A percentile compares a stretch with the other conserved stretches of the same genome.
These are phyloP conservation scores for Varecia variegata DNA, from an alignment of 2,797 vertebrate species.

Conservation along the genomic window DNA sequence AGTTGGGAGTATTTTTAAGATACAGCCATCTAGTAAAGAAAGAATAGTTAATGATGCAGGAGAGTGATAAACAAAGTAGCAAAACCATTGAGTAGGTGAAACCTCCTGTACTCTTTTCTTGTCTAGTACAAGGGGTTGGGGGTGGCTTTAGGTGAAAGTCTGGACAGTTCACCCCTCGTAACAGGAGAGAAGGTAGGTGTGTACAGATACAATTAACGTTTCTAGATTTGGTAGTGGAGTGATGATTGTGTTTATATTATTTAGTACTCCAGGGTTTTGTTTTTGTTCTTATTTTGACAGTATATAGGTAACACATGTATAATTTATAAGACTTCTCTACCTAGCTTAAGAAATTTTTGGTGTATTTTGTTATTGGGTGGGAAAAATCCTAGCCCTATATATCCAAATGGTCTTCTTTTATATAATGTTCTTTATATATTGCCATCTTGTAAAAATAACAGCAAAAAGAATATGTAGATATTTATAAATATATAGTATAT, in stretches of 20 bases:
- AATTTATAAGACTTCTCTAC: constrained; percentile 22
- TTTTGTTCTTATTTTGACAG: constrained; percentile 33
- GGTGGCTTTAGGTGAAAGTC: not conserved
- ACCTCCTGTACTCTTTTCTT: not conserved
- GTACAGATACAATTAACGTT: not conserved
- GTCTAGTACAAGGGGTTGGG: not conserved
- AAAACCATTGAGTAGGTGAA: not conserved
- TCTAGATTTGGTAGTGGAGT: not conserved
- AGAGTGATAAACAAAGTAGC: not conserved
- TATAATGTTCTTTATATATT: constrained; percentile 18
- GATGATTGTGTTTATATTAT: not conserved
- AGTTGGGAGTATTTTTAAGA: constrained; percentile 25
- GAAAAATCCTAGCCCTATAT: not conserved
- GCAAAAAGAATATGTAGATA: not conserved
- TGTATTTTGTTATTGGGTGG: constrained; percentile 11
- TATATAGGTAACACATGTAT: not conserved
- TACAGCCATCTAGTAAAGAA: not conserved
- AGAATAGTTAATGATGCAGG: not conserved
- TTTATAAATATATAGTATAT: not conserved
- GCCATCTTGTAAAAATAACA: not conserved
- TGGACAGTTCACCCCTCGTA: not conserved
- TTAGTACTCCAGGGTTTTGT: constrained; percentile 6
- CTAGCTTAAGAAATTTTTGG: constrained; percentile 19
- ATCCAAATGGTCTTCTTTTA: not conserved
- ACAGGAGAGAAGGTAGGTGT: not conserved